phyloP scores from a whole-genome alignment of 2,888 invertebrate genomes.

The Oscheius sp. region DNA sequence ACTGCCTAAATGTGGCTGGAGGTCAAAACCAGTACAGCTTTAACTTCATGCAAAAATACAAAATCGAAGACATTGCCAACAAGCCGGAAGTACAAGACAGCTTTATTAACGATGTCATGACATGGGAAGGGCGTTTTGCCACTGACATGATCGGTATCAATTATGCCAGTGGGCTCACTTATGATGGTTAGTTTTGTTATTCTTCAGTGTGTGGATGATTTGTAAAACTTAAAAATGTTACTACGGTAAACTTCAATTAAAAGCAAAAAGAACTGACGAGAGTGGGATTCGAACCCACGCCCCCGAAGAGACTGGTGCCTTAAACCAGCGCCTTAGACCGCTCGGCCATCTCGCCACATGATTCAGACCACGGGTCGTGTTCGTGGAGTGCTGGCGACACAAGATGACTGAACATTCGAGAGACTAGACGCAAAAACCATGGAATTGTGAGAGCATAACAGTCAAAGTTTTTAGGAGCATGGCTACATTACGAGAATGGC shows the following conservation, averaged over 20 bases:
- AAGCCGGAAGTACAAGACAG: background rate
- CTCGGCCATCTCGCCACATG: conserved; percentile 78
- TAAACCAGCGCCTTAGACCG: conserved; percentile 90
- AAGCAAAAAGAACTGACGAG: conserved; percentile 49
- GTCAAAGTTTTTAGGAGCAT: background rate
- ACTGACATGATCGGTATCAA: conserved; percentile 9
- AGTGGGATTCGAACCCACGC: conserved; percentile 69
- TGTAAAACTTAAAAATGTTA: too few species aligned
- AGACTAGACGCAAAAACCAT: too few species aligned
- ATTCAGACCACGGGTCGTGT: too few species aligned
- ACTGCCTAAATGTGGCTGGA: background rate
- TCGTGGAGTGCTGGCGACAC: too few species aligned
- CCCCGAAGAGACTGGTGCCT: conserved; percentile 84
- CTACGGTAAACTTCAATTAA: background rate
- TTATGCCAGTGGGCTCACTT: conserved; percentile 11
- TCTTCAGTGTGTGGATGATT: background rate
- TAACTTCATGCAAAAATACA: conserved; percentile 23
- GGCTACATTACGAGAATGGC: conserved; percentile 15
- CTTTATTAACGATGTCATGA: conserved; percentile 22
- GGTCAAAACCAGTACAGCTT: conserved; percentile 7
- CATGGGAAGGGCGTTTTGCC: conserved; percentile 20
- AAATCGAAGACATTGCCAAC: background rate
- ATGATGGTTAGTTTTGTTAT: conserved; percentile 7
- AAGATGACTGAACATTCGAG: too few species aligned
- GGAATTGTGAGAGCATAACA: too few species aligned